Conservation (phyloP, 2,113 vertebrate species). For the Microtus ochrogaster region DNA sequence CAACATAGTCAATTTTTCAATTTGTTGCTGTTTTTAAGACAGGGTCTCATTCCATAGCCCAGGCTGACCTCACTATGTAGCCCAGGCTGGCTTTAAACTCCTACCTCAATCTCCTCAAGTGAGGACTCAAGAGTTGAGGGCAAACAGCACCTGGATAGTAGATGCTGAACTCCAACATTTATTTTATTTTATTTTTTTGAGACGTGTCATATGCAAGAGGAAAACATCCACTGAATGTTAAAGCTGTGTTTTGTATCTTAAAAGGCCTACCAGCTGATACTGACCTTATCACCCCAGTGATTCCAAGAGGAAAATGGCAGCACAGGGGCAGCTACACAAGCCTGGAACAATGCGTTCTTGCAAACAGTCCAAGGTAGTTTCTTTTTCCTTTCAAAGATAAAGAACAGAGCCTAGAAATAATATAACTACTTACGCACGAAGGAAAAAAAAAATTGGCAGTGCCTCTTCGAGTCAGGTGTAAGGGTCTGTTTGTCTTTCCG, state of each 20-base stretch:
- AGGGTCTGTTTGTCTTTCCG: conserved; percentile 68
- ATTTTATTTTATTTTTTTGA: background rate
- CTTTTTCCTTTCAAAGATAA: conserved; percentile 53
- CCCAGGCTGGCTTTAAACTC: background rate
- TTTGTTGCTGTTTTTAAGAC: background rate
- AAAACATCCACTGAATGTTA: background rate
- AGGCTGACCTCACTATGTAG: background rate
- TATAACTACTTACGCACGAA: conserved; percentile 49
- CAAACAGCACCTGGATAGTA: too few relatives aligned
- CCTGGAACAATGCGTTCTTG: conserved; percentile 57
- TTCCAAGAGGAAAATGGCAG: background rate
- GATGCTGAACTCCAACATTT: background rate
- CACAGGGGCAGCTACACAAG: background rate
- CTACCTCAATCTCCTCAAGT: background rate
- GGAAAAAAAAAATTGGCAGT: conserved; percentile 28
- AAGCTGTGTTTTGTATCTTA: background rate
- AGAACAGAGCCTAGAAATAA: conserved; percentile 57
- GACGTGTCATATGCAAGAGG: background rate
- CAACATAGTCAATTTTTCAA: background rate
- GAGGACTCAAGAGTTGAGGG: background rate
- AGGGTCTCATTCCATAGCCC: background rate
- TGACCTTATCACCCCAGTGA: background rate
- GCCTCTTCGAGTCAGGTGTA: background rate
- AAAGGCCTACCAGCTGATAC: background rate
- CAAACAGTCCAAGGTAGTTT: background rate